These are phyloP conservation scores for Proales similis DNA, from an alignment of 1,140 invertebrate species.

Conservation along the genomic window DNA sequence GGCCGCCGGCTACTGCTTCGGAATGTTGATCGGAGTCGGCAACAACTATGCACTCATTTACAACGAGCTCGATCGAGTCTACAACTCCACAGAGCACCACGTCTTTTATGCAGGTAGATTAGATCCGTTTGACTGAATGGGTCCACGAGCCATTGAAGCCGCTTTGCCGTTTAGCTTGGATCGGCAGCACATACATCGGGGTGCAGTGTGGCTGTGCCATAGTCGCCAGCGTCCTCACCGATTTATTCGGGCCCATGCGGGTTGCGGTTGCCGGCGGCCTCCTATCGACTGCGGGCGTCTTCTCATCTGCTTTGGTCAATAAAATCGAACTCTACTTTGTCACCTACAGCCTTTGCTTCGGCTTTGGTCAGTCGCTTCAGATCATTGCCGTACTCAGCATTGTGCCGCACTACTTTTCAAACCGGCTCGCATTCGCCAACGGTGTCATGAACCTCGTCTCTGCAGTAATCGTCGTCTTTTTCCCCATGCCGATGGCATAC, in stretches of 20 bases:
- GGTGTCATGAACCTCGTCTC: conserved; percentile 23
- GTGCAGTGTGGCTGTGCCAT: conserved; percentile 24
- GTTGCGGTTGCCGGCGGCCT: conserved; percentile 6
- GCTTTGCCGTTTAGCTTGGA: conserved; percentile 20
- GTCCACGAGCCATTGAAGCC: no score
- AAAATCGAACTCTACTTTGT: conserved; percentile 25
- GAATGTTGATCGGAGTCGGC: conserved; percentile 24
- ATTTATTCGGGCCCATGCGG: conserved; percentile 25
- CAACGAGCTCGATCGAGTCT: conserved; percentile 29
- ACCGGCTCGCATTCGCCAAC: conserved; percentile 18
- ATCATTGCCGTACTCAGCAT: conserved; percentile 17
- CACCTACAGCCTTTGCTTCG: conserved; percentile 17
- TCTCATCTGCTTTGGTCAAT: neutral
- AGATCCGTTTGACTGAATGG: neutral
- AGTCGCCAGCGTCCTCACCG: conserved; percentile 19
- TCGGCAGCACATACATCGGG: conserved; percentile 29
- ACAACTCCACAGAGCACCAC: conserved; percentile 21
- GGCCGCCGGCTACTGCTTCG: conserved; percentile 9
- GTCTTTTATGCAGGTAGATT: conserved; percentile 27
- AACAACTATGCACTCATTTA: conserved; percentile 26
- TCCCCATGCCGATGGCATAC: conserved; percentile 17
- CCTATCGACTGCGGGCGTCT: neutral
- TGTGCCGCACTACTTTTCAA: conserved; percentile 31
- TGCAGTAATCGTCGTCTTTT: conserved; percentile 16
- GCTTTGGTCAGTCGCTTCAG: conserved; percentile 8